Percentiles rank a stretch among this genome's conserved stretches.
phyloP scores from a whole-genome alignment of 2,888 invertebrate genomes.

The Eledone cirrhosa region DNA sequence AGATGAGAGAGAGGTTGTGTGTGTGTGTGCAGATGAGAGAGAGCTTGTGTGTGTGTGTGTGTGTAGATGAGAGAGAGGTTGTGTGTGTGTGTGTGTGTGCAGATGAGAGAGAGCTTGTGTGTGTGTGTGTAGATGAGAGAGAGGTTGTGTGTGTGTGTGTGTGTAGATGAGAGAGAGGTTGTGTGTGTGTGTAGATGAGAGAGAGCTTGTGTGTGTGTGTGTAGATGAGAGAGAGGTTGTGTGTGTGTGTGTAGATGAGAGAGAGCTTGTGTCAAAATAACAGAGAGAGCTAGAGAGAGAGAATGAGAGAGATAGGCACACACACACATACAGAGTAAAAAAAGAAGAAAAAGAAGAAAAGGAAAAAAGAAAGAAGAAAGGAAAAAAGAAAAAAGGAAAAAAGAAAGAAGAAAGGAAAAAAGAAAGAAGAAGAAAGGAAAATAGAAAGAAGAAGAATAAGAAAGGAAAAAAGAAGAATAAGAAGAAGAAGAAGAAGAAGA shows the following conservation, averaged over 20 bases:
- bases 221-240: too few species aligned
- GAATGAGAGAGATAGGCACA: neutral
- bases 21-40: neutral
- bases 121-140: too few species aligned
- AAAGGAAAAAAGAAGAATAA: neutral
- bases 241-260: neutral
- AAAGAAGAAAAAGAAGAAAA: neutral
- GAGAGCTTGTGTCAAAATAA: neutral
- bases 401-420: neutral
- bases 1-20: neutral
- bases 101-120: too few species aligned
- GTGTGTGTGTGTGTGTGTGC: neutral
- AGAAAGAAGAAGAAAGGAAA: neutral
- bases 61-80: neutral
- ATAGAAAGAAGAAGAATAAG: neutral
- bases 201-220: too few species aligned
- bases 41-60: neutral
- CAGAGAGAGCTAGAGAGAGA: neutral
- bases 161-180: too few species aligned
- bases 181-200: too few species aligned
- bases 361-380: neutral
- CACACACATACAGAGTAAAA: neutral
- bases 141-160: too few species aligned
- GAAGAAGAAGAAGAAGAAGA: neutral
- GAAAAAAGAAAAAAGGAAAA: neutral